These are phyloP conservation scores for Phoebastria nigripes DNA, from an alignment of 2,797 vertebrate genomes.

Conservation along the genomic window DNA sequence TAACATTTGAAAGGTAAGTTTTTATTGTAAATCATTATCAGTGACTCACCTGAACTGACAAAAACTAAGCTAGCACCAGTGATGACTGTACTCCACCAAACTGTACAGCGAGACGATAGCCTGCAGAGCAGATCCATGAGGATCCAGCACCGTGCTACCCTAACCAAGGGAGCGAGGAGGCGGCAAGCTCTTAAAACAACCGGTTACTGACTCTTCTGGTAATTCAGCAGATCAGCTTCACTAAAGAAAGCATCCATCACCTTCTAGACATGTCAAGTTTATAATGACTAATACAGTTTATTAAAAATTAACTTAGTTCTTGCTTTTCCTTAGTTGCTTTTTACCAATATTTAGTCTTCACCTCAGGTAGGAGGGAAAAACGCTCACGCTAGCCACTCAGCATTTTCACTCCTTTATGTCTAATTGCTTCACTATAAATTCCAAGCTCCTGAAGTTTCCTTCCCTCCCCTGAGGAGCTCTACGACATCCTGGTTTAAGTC, in stretches of 20 bases:
- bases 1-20: constrained; percentile 44
- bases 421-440: neutral
- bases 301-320: neutral
- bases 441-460: neutral
- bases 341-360: neutral
- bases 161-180: neutral
- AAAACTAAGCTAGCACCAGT: neutral
- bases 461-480: neutral
- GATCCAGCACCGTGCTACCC: neutral
- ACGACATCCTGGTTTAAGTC: neutral
- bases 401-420: neutral
- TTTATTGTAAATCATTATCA: constrained; percentile 20
- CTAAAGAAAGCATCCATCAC: neutral
- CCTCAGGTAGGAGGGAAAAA: neutral
- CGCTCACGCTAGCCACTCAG: accelerated
- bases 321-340: neutral
- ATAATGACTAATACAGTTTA: neutral
- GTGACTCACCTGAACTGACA: constrained; percentile 11
- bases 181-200: neutral
- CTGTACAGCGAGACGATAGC: accelerated
- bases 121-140: neutral
- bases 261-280: neutral
- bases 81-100: neutral
- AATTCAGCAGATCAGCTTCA: neutral
- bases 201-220: neutral